These are phyloP conservation scores for Porites australiensis DNA, from an alignment of 64 coral and sea anemone species.

Conservation along the genomic window DNA sequence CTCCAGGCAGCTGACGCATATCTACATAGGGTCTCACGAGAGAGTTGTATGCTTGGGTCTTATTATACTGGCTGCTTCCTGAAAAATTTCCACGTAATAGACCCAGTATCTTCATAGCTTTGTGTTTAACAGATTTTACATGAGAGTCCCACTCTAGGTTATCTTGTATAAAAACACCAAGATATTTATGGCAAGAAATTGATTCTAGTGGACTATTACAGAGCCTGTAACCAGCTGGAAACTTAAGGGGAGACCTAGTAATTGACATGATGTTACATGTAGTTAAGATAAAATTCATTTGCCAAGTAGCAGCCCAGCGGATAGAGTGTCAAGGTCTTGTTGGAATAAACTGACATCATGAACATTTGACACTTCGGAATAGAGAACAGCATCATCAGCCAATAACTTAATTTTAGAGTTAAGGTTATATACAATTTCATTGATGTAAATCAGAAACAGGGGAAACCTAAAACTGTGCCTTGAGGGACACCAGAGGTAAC, in stretches of 20 bases:
- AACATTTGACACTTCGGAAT: too few relatives aligned
- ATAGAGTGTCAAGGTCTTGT: neutral
- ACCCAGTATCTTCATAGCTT: neutral
- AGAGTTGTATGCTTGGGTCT: neutral
- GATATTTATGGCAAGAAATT: constrained; percentile 5
- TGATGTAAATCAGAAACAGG: neutral
- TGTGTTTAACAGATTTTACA: neutral
- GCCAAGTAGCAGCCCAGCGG: neutral
- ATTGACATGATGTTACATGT: constrained; percentile 28
- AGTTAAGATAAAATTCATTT: constrained; percentile 7
- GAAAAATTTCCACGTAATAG: neutral
- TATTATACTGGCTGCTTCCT: neutral
- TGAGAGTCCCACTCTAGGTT: neutral
- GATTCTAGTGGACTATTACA: constrained; percentile 18
- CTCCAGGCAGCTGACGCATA: too few relatives aligned
- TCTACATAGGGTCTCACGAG: neutral
- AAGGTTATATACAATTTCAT: too few relatives aligned
- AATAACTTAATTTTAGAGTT: too few relatives aligned
- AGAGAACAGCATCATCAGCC: too few relatives aligned
- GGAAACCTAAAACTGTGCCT: constrained; percentile 17
- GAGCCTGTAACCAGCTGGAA: constrained; percentile 19
- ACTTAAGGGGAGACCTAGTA: neutral
- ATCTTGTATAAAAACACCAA: neutral
- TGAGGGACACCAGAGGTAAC: constrained; percentile 42
- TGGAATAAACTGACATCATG: neutral